Evolutionary conservation across 2,113 vertebrate genomes (phyloP), one percentile per base, ranked within the genome.

Genomic region (Polypterus senegalus): DNA sequence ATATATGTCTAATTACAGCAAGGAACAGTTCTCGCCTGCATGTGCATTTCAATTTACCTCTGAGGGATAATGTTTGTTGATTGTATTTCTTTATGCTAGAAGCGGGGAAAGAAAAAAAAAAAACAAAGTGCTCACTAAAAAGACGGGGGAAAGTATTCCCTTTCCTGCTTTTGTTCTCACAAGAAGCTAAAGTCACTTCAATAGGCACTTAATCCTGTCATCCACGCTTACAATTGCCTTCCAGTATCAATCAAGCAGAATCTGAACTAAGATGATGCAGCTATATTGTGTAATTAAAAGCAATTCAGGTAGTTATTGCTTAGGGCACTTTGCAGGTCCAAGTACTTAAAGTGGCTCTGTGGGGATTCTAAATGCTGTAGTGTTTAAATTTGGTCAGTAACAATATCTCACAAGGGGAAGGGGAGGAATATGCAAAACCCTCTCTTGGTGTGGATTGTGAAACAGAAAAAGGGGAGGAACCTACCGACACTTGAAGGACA

Each of bases 131-230:
- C 77, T 76, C 73, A 63, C 76, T 85, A 74, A 80, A 27, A 77
- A 86, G 83, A 82, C 73, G 79, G 80, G 85, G 79, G 73, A 80
- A 74, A 88, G 89, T 80, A 83, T 88, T 89, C 87, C 84, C 81
- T 79, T 83, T 84, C 83, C 78, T 85, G 72, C 74, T 81, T 91
- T 90, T 90, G 85, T 92, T 91, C 87, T 79, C 76, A 80, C 80
- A 90, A 91, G 86, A 82, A 92, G 86, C 89, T 93, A 88, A 92
- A 93, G 89, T 95, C 91, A 90, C 89, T 91, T 94, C 90, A 95
- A 93, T 90, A 88, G 89, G 83, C 86, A 88, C 86, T 92, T 94
- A 94, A 97, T 96, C 92, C 90, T 81, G 91, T 97, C 91, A 90
- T 94, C 90, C 85, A 88, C 70, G 85, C 89, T 91, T 85, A 90